Base-by-base conservation (phyloP, 2,113 vertebrate genomes). In the Galemys pyrenaicus region DNA sequence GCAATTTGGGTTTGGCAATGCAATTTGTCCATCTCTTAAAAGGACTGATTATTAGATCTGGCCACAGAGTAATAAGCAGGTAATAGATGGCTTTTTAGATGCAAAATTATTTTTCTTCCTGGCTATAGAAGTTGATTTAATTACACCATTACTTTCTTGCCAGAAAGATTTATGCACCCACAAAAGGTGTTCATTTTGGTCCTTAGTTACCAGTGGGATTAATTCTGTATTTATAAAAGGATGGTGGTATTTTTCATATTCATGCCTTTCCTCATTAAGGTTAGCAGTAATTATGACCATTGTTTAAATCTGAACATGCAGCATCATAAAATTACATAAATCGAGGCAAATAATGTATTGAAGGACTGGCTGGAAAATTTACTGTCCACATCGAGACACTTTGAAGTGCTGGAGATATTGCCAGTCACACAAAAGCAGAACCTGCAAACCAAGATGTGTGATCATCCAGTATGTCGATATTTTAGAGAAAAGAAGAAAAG, bases 1-100 rank as follows among this genome's bases (percentile, higher is more conserved):
- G 89, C 91, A 93, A 58, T 74, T 87, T 79, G 39, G 54, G 35
- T 71, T 94, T 95, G 91, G 58, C 82, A 89, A 46, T 60, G 49
- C 46, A 95, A 95, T 96, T 64, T 96, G 90, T 96, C 75, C 81
- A 78, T 79, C 41, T 93, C 35, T 67, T 94, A 79, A 87, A 95
- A 82, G 44, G 75, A 13, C 71, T 82, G 83, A 58, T 96, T 79
- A 97, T 95, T 96, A 92, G 87, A 96, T 85, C 77, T 92, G 90
- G 62, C 73, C 89, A 51, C 67, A 87, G 17, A 96, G 62, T 49
- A 94, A 95, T 85, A 80, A 92, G 73, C n/a, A 96, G 54, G 67
- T 90, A 91, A 94, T 79, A 91, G 44, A 95, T 94, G 64, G 92
- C 35, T 88, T 95, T 95, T 96, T 87, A 96, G 75, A 87, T 56